Evolutionary conservation across 2,888 invertebrate species (phyloP), one percentile per base, ranked within the genome.

Genomic region (Tenthredo mesomela): DNA sequence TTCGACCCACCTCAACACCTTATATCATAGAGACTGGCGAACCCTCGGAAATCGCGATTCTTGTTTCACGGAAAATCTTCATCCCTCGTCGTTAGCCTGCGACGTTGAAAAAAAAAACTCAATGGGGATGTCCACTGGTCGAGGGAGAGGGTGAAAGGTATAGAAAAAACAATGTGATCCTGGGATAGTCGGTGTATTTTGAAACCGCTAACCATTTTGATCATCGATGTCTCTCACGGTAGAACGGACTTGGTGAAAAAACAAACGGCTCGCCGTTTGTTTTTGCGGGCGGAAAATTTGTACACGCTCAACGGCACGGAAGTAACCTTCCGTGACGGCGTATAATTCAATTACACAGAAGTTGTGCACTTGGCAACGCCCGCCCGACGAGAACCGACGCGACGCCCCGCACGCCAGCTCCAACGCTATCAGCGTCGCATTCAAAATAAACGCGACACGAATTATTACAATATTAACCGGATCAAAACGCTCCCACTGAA

Each of bases 31-130:
- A 77, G 29, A 54, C 43, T 9, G 12, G 29, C 33, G 43, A 77
- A 50, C 50, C 77, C 47, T 54, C 54, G 47, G 25, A 50, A 50
- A 77, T 29, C 50, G 77, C 54, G 29, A 77, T 67, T 73, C 73
- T 73, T 43, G 73, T 73, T 43, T 67, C 67, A 18, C 67, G 43
- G 21, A 43, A 6, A 43, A 73, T 43, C 73, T 73, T 73, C 88
- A 67, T 33, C 67, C 90, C 88, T 87, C 88, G 89, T 90, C 88
- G 90, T 90, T 90, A 90, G 89, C 89, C 88, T 86, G 25, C 25
- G 73, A 73, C 15, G 73, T n/a, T 25, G 21, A 43, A 12, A 21
- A n/a, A 73, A 73, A 73, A 73, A 67, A 33, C 15, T 15, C 18
- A 33, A 67, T 33, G 29, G 33, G 15, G 33, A 67, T 33, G 67